A percentile compares a stretch with the other conserved stretches of the same genome.
Conservation (phyloP, 2,888 invertebrate species). For the Chironomus tentans region DNA sequence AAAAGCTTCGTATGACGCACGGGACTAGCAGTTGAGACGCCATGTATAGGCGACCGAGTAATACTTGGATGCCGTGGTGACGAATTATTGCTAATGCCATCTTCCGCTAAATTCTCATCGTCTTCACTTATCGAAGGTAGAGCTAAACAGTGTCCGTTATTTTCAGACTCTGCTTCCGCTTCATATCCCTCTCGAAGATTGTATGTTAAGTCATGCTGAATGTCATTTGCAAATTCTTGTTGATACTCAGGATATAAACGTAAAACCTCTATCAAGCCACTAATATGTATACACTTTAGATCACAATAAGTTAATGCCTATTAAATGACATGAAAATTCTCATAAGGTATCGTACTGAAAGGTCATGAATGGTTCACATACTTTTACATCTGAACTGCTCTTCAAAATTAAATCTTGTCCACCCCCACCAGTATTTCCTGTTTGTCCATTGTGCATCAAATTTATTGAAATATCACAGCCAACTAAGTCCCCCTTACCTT, state of each 20-base stretch:
- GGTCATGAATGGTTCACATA: constrained; percentile 32
- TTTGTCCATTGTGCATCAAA: constrained; percentile 56
- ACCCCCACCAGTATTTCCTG: constrained; percentile 48
- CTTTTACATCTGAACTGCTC: constrained; percentile 88
- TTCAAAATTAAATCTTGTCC: constrained; percentile 72
- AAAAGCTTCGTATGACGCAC: constrained; percentile 46
- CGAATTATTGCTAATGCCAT: constrained; percentile 44
- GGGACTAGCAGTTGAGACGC: constrained; percentile 46
- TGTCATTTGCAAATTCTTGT: constrained; percentile 87
- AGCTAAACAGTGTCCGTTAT: constrained; percentile 63
- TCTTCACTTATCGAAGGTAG: constrained; percentile 92
- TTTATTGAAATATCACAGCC: constrained; percentile 85
- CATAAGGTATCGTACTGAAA: neutral
- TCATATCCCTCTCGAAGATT: constrained; percentile 90
- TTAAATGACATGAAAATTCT: neutral
- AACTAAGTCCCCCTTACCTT: constrained; percentile 92
- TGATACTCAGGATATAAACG: constrained; percentile 90
- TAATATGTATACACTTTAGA: constrained; percentile 86
- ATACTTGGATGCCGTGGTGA: constrained; percentile 53
- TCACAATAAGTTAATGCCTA: constrained; percentile 92
- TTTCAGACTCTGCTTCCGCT: constrained; percentile 65
- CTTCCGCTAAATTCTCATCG: constrained; percentile 80
- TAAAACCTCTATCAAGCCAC: constrained; percentile 79
- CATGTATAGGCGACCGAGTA: constrained; percentile 48
- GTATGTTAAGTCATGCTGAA: constrained; percentile 90